These are phyloP conservation scores for Fistularia commersonii DNA, from an alignment of 2,797 vertebrate species.

Conservation along the genomic window DNA sequence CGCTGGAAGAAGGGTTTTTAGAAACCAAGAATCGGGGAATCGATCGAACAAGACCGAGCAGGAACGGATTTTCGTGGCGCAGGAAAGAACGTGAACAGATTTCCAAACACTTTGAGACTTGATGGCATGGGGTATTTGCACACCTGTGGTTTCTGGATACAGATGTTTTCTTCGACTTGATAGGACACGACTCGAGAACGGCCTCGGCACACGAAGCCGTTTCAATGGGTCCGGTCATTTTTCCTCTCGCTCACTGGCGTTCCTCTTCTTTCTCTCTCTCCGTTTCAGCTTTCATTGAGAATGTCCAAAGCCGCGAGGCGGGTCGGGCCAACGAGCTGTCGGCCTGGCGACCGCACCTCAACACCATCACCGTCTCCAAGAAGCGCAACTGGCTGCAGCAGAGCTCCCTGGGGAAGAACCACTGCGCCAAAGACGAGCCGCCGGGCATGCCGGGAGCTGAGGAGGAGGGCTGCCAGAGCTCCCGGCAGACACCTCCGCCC, in stretches of 20 bases:
- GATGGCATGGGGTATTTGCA: slow-evolving; percentile 7
- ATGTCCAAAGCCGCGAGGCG: slow-evolving; percentile 78
- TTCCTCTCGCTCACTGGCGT: background rate
- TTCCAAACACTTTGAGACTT: background rate
- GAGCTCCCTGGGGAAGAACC: slow-evolving; percentile 72
- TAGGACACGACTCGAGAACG: slow-evolving; percentile 16
- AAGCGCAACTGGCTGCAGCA: slow-evolving; percentile 98
- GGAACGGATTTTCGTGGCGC: slow-evolving; percentile 5
- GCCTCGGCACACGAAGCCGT: too few relatives aligned
- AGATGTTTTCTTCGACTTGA: slow-evolving; percentile 55
- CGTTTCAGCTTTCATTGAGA: slow-evolving; percentile 84
- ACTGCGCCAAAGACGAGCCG: slow-evolving; percentile 65
- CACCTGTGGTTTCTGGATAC: slow-evolving; percentile 63
- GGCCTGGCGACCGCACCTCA: slow-evolving; percentile 67
- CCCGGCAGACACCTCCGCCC: slow-evolving; percentile 42
- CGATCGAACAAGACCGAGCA: slow-evolving; percentile 9
- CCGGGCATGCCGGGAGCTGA: slow-evolving; percentile 55
- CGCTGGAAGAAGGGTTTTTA: too few relatives aligned
- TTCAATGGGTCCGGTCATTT: too few relatives aligned
- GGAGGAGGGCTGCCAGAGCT: slow-evolving; percentile 50
- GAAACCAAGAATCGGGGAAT: background rate
- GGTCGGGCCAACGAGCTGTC: slow-evolving; percentile 58
- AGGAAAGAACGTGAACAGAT: background rate
- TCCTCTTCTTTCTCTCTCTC: slow-evolving; percentile 9
- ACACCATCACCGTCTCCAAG: slow-evolving; percentile 94